phyloP scores from a whole-genome alignment of 2,797 vertebrate species.

The Neostethus bicornis region DNA sequence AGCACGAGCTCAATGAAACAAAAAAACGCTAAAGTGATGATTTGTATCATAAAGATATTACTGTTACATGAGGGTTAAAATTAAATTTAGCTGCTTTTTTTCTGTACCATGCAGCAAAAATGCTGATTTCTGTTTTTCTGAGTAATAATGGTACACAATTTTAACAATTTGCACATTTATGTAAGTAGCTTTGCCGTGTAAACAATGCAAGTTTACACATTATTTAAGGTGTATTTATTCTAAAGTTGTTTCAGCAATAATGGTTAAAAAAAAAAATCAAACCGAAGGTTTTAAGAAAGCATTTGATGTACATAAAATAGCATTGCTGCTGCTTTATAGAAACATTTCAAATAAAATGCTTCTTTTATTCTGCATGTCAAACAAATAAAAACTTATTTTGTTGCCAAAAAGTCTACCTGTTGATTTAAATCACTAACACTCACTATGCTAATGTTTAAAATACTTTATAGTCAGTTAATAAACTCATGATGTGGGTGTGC shows the following conservation, averaged over 20 bases:
- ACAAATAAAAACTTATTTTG: neutral
- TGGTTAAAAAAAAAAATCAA: conserved; percentile 1
- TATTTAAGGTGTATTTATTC: conserved; percentile 62
- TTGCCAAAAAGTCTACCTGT: conserved; percentile 16
- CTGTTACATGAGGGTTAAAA: conserved; percentile 14
- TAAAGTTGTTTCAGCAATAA: conserved; percentile 8
- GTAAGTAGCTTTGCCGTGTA: conserved; percentile 42
- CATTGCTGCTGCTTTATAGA: conserved; percentile 11
- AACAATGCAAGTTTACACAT: conserved; percentile 51
- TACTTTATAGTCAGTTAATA: conserved; percentile 41
- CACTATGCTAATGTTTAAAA: conserved; percentile 14
- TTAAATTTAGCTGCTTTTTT: conserved; percentile 1
- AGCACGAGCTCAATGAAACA: conserved; percentile 54
- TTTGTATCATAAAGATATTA: conserved; percentile 3
- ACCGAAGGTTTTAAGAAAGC: conserved; percentile 9
- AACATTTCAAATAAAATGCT: conserved; percentile 27
- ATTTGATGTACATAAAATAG: neutral
- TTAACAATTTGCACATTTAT: conserved; percentile 44
- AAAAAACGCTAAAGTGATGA: neutral
- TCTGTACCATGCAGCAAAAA: conserved; percentile 6
- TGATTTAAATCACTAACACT: conserved; percentile 9
- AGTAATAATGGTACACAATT: conserved; percentile 23
- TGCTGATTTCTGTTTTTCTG: conserved; percentile 9
- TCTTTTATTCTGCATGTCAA: conserved; percentile 27
- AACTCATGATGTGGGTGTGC: no score